phyloP scores from a whole-genome alignment of 2,797 vertebrate species.

The Cyprinodon diabolis region DNA sequence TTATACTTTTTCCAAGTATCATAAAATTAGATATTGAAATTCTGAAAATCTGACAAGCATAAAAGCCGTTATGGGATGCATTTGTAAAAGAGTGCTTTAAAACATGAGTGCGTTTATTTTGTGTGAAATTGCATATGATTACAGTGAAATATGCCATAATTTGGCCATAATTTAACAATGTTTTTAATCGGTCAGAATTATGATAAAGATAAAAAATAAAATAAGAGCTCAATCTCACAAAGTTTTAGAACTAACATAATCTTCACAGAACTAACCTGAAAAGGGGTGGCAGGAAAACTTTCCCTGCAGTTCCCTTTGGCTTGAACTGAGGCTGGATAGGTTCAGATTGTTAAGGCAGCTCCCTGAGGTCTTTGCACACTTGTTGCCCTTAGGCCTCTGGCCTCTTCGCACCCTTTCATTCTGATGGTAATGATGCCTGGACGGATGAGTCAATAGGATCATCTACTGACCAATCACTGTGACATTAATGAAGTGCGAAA shows the following conservation, averaged over 20 bases:
- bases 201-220: neutral
- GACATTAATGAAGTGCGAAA: slow-evolving; percentile 81
- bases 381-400: slow-evolving; percentile 38
- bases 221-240: neutral
- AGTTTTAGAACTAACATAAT: too few species aligned
- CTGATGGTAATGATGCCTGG: slow-evolving; percentile 75
- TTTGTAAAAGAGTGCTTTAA: too few species aligned
- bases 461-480: slow-evolving; percentile 77
- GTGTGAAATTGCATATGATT: neutral
- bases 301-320: neutral
- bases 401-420: slow-evolving; percentile 57
- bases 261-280: neutral
- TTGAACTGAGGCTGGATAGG: slow-evolving; percentile 4
- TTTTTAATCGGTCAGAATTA: neutral
- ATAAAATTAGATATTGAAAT: too few species aligned
- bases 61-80: too few species aligned
- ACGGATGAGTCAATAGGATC: slow-evolving; percentile 68
- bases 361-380: slow-evolving; percentile 36
- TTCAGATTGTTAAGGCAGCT: slow-evolving; percentile 3
- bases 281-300: neutral
- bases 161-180: neutral
- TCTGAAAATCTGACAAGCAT: too few species aligned
- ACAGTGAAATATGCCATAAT: neutral
- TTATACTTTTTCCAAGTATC: neutral
- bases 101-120: too few species aligned